Evolutionary conservation across 2,113 vertebrate species (phyloP).

Genomic region (Tupaia tana): DNA sequence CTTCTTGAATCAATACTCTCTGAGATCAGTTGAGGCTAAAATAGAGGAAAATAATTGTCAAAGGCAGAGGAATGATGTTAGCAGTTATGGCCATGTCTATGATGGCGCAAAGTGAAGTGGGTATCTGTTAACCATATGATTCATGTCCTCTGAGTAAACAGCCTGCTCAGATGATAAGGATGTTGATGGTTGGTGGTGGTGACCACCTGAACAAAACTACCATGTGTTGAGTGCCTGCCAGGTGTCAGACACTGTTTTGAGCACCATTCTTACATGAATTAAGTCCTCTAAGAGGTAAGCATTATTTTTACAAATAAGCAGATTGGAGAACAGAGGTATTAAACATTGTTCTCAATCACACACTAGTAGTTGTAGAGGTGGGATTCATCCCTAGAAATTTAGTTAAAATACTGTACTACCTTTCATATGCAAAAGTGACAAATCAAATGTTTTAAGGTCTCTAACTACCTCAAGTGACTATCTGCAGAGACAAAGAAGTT

Average conservation of each 20-base stretch:
- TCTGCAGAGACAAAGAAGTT: conserved; percentile 30
- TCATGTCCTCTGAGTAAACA: background rate
- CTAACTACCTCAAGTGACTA: background rate
- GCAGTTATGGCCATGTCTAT: background rate
- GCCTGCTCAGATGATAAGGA: background rate
- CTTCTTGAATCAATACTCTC: conserved; percentile 52
- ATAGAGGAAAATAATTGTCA: conserved; percentile 65
- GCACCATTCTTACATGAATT: background rate
- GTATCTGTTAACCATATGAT: background rate
- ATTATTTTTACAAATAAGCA: conserved; percentile 3
- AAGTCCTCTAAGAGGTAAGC: background rate
- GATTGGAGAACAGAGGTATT: background rate
- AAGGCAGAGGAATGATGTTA: conserved; percentile 18
- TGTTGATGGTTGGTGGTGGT: background rate
- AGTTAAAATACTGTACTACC: background rate
- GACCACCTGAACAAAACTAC: background rate
- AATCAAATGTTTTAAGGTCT: background rate
- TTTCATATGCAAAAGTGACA: background rate
- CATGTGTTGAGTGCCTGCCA: background rate
- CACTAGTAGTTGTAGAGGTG: background rate
- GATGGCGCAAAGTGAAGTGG: background rate
- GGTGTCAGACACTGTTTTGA: background rate
- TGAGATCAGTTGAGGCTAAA: conserved; percentile 49
- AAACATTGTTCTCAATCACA: background rate
- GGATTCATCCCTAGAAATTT: background rate